Evolutionary conservation across 2,113 vertebrate genomes (phyloP), one percentile per base, ranked within the genome.

Genomic region (Ammodramus savannarum): DNA sequence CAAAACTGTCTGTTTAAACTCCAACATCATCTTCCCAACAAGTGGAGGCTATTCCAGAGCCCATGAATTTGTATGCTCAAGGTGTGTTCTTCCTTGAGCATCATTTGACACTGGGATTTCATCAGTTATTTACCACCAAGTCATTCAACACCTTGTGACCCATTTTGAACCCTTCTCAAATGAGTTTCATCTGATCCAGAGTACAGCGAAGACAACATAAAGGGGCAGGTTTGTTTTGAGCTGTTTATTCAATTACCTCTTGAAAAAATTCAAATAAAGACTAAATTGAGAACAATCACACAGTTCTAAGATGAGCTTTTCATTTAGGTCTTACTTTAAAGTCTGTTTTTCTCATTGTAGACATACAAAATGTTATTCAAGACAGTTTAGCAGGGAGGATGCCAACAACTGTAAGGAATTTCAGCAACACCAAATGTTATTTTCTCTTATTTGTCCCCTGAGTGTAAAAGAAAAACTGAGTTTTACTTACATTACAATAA

Each of bases 401-500:
- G 43, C 5, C 75, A 73, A n/a, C 4, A 31, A 32, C 19, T 52
- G 14, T 23, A 63, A 55, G 57, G 55, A 89, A 55, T 48, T 75
- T 68, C 43, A 83, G 59, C 21, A 52, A 23, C 13, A 78, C 14
- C 65, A 81, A 87, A 54, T 0, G 8, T 16, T 6, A 48, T 55
- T 81, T 92, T 38, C 38, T 29, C 38, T 78, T 2, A 51, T 67
- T 67, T 71, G 13, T 62, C 12, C 39, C 23, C 36, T 22, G 5
- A 65, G 32, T 34, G 23, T 48, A 66, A 72, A 82, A 75, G 11
- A 80, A 65, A 6, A 95, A 57, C 6, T 26, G 31, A 69, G 39
- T 41, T 41, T 66, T 92, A 98, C 99, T 99, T 96, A 99, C 99
- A 97, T 98, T 96, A 99, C 97, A 62, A 98, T 39, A 38, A 99